Percentiles rank a stretch among this genome's conserved stretches.
These are phyloP conservation scores for Serranochromis macrocephalus DNA, from an alignment of 2,113 vertebrate species.

Conservation along the genomic window DNA sequence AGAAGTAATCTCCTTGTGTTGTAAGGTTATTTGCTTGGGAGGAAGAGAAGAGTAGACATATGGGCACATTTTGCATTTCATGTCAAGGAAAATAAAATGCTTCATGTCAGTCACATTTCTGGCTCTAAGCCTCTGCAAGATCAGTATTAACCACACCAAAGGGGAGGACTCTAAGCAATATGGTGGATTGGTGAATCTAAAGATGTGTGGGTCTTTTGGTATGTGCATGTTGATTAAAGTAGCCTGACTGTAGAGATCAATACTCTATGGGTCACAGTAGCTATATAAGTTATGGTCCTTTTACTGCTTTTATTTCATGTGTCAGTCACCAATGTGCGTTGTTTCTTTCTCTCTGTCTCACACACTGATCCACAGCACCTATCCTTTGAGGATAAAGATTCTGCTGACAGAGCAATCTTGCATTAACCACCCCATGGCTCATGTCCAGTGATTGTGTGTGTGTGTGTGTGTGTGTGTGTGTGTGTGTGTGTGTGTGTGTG, in stretches of 20 bases:
- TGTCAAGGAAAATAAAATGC: not conserved
- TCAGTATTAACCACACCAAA: not conserved
- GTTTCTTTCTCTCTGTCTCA: not conserved
- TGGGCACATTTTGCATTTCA: not conserved
- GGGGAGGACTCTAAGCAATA: not conserved
- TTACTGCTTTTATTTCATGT: not conserved
- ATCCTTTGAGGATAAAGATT: conserved; percentile 1
- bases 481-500: not conserved
- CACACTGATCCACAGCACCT: not conserved
- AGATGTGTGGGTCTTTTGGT: not conserved
- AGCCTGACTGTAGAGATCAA: not conserved
- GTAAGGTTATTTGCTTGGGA: not conserved
- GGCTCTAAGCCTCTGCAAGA: not conserved
- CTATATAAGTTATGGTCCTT: not conserved
- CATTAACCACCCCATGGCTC: not conserved
- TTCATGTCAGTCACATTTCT: not conserved
- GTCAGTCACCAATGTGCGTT: not conserved
- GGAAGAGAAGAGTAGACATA: not conserved
- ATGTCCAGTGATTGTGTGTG: not conserved
- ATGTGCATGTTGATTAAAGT: not conserved
- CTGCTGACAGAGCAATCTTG: conserved; percentile 41
- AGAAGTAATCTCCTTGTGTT: not conserved
- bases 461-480: not conserved
- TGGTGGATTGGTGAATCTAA: not conserved
- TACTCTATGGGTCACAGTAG: not conserved